phyloP scores from a whole-genome alignment of 2,797 vertebrate genomes.

The Gobio occitaniae region DNA sequence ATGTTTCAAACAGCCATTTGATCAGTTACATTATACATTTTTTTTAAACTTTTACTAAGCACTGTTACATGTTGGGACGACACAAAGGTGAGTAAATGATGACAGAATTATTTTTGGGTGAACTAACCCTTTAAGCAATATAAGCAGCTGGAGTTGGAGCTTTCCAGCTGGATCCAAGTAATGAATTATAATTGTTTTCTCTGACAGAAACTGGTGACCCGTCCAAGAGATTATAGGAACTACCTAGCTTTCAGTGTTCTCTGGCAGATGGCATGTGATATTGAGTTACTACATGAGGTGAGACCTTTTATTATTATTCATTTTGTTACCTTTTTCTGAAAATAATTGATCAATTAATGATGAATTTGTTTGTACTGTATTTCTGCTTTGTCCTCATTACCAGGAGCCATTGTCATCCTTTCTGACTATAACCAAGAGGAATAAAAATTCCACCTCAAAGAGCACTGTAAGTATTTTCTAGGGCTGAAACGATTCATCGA shows the following conservation, averaged over 20 bases:
- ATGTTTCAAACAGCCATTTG: too few relatives aligned
- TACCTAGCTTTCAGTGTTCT: conserved; percentile 86
- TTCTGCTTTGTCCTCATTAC: conserved; percentile 46
- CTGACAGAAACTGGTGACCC: conserved; percentile 80
- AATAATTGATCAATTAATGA: background rate
- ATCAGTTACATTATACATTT: too few relatives aligned
- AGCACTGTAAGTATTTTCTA: conserved; percentile 73
- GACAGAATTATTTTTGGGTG: too few relatives aligned
- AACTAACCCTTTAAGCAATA: too few relatives aligned
- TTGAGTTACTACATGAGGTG: conserved; percentile 90
- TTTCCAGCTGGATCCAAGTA: background rate
- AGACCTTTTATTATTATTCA: background rate
- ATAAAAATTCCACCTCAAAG: conserved; percentile 54
- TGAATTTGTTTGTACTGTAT: background rate
- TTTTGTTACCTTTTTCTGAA: background rate
- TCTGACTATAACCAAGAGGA: conserved; percentile 69
- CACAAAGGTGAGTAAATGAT: too few relatives aligned
- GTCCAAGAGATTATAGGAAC: conserved; percentile 71
- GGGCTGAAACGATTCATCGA: too few relatives aligned
- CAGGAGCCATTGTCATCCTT: conserved; percentile 90
- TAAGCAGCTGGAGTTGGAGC: too few relatives aligned
- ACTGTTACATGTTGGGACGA: too few relatives aligned
- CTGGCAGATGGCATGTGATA: conserved; percentile 88
- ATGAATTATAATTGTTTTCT: conserved; percentile 22
- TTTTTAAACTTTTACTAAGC: too few relatives aligned